phyloP scores from a whole-genome alignment of 1,140 invertebrate genomes.

The Micrasema longulum region DNA sequence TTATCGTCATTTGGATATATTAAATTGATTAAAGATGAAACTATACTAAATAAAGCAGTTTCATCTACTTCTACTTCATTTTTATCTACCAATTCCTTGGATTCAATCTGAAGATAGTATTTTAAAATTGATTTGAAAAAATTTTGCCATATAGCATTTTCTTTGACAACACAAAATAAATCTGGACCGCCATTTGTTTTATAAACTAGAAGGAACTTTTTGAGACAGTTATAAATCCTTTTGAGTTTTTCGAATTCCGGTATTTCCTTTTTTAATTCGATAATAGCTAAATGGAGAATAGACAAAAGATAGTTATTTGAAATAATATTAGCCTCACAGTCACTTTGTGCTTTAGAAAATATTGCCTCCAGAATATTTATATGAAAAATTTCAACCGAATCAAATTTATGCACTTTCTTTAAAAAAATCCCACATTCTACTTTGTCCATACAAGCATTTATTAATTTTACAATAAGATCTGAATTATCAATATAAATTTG shows the following conservation, averaged over 20 bases:
- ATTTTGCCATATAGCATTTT: conserved; percentile 73
- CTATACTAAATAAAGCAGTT: conserved; percentile 67
- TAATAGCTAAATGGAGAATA: conserved; percentile 68
- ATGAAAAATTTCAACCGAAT: conserved; percentile 70
- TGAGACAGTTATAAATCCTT: conserved; percentile 63
- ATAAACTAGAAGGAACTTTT: conserved; percentile 58
- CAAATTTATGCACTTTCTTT: conserved; percentile 71
- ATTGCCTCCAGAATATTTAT: conserved; percentile 67
- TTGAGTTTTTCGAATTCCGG: conserved; percentile 60
- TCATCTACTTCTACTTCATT: conserved; percentile 48
- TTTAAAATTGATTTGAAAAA: conserved; percentile 76
- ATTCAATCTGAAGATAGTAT: conserved; percentile 70
- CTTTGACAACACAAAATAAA: conserved; percentile 65
- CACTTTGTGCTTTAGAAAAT: conserved; percentile 65
- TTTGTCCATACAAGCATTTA: conserved; percentile 69
- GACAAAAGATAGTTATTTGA: conserved; percentile 69
- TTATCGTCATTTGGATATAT: conserved; percentile 68
- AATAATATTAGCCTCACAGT: conserved; percentile 59
- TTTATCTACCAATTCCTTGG: conserved; percentile 59
- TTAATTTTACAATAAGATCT: conserved; percentile 65
- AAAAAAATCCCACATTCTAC: conserved; percentile 68
- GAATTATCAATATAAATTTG: conserved; percentile 70
- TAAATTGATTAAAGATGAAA: conserved; percentile 70
- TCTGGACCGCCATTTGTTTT: conserved; percentile 58
- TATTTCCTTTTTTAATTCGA: conserved; percentile 69